Evolutionary conservation across 2,797 vertebrate species (phyloP), one percentile per base, ranked within the genome.

Genomic region (Melanotaenia parkinsoni): DNA sequence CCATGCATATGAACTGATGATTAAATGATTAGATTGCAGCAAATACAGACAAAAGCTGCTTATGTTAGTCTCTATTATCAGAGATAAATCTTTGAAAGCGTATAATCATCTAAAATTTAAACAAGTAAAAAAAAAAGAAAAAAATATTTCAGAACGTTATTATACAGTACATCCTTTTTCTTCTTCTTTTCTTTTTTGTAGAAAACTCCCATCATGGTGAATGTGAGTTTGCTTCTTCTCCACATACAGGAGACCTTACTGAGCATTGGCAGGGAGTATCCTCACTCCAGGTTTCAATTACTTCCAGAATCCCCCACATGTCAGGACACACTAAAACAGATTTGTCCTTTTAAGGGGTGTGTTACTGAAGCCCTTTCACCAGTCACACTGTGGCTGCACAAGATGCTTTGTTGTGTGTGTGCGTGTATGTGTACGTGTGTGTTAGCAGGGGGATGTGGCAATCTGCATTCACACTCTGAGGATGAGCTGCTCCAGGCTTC

Each of bases 401-500:
- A 78, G 47, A 68, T 58, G 28, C 51, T 68, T 58, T 26, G 38
- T 60, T 51, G 50, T 79, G 65, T 68, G 53, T 72, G 60, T 68
- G 51, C 51, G 68, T 12, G 28, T 54, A 5, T 30, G 30, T 30
- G 28, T 30, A 28, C 33, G 20, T n/a, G 38, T 40, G 18, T 47
- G 8, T 20, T 22, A 28, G 53, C 12, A 56, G 53, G 28, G 38
- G 75, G 30, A 47, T 47, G 43, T 47, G 43, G 43, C 43, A 47
- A 22, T 63, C 35, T 73, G 32, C 28, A 43, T 53, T 40, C 50
- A 58, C 32, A 50, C 54, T 35, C 20, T 32, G 28, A 59, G 58
- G 56, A 59, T 69, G 70, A 14, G 74, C 83, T 79, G 74, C 83
- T 79, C 45, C 73, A 79, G 83, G 83, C 80, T 40, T 47, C 33